phyloP scores from a whole-genome alignment of 2,113 vertebrate genomes.

The Thunnus thynnus region DNA sequence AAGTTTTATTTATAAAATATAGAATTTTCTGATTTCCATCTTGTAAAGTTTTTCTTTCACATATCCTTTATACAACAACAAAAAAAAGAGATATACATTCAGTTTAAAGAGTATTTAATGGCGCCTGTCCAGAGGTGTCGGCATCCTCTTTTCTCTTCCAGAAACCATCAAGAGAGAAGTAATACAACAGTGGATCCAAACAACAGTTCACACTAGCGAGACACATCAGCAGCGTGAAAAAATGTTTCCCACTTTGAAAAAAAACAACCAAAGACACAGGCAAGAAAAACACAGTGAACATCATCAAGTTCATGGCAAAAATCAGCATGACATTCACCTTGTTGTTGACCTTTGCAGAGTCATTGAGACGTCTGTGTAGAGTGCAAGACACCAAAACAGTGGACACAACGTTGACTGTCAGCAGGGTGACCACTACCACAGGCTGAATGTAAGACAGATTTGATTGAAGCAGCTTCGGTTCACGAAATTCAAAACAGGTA shows the following conservation, averaged over 20 bases:
- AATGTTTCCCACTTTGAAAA: rapidly evolving
- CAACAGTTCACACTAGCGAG: conserved; percentile 77
- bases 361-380: conserved; percentile 36
- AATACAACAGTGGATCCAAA: conserved; percentile 77
- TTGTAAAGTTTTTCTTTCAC: not conserved
- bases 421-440: conserved; percentile 51
- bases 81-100: not conserved
- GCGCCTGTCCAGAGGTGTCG: not conserved
- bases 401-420: conserved; percentile 69
- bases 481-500: conserved; percentile 50
- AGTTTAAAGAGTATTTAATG: not conserved
- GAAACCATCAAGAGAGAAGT: conserved; percentile 79
- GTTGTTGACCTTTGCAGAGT: conserved; percentile 53
- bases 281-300: conserved; percentile 76
- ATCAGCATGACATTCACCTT: conserved; percentile 77
- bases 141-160: conserved; percentile 68
- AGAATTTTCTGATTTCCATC: not conserved
- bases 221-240: conserved; percentile 14
- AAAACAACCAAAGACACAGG: conserved; percentile 53
- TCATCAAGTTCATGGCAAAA: conserved; percentile 73
- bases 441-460: not conserved
- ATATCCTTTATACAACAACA: not conserved
- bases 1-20: not conserved
- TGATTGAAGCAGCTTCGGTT: rapidly evolving
- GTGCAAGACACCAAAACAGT: conserved; percentile 68